These are phyloP conservation scores for Coenonympha arcania DNA, from an alignment of 2,888 invertebrate species.

Conservation along the genomic window DNA sequence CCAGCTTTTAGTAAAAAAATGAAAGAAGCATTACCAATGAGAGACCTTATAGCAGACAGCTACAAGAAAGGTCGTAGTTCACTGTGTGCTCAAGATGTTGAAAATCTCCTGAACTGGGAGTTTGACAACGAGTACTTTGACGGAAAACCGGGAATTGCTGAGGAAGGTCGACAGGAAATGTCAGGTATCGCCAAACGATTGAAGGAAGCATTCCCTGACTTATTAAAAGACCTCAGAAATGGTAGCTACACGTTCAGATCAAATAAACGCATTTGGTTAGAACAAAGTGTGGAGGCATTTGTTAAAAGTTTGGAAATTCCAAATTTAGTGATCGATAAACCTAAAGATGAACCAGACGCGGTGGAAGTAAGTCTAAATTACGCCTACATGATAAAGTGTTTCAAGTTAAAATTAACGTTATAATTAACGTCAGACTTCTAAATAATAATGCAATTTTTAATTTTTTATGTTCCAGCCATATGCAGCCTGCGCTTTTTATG, in stretches of 20 bases:
- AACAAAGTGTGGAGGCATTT: constrained; percentile 76
- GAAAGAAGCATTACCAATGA: constrained; percentile 44
- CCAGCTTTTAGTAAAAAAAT: constrained; percentile 37
- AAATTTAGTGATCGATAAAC: constrained; percentile 28
- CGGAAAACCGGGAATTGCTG: constrained; percentile 41
- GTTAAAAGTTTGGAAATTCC: constrained; percentile 61
- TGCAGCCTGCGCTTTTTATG: constrained; percentile 60
- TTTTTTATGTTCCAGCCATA: constrained; percentile 45
- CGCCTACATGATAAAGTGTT: too few species aligned
- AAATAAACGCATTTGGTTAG: constrained; percentile 70
- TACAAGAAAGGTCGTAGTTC: constrained; percentile 51
- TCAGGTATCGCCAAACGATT: constrained; percentile 71
- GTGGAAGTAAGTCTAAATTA: constrained; percentile 36
- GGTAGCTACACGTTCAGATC: constrained; percentile 73
- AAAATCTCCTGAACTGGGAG: constrained; percentile 49
- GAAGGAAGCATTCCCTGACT: constrained; percentile 47
- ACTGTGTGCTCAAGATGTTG: constrained; percentile 61
- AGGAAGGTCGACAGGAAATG: constrained; percentile 76
- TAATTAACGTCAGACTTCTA: not conserved
- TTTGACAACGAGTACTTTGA: constrained; percentile 43
- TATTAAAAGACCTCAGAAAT: constrained; percentile 66
- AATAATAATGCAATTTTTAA: not conserved
- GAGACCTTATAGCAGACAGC: constrained; percentile 44
- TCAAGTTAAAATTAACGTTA: too few species aligned
- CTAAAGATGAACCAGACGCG: constrained; percentile 26